Base-by-base conservation (phyloP, 2,113 vertebrate genomes). In the Sardina pilchardus region DNA sequence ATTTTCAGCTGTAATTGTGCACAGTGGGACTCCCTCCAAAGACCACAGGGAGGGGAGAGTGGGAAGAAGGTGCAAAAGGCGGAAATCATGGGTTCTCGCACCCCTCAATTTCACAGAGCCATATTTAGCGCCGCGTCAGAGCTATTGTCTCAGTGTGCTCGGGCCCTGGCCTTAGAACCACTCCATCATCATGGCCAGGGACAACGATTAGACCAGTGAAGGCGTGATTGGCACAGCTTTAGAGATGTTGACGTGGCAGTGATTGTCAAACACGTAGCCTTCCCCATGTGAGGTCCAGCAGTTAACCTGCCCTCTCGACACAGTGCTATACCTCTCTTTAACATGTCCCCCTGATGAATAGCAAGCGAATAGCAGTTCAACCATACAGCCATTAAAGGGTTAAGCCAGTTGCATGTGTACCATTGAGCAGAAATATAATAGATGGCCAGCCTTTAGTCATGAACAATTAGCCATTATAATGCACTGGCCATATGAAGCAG, bases 1-100 rank as follows among this genome's bases (percentile, higher is more conserved):
- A 82, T 89, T 91, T 88, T 86, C 63, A 87, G 87, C 84, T 85
- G 84, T 89, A 90, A 91, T 91, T 92, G 84, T 91, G 86, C 85
- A 86, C 59, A 12, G n/a, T 82, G 78, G 63, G 82, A 83, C 81
- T 53, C 63, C 81, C 84, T 85, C 71, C 89, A 89, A 59, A 88
- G 82, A 84, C 39, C 34, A 50, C 83, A 44, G 83, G 85, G 88
- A 86, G 82, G 82, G 86, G 67, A 26, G 47, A 81, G 85, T 86
- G n/a, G 50, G 83, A 63, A 81, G 24, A 84, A 26, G 84, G 16
- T 63, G 39, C 17, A 63, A 34, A 81, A 75, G 86, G 85, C 53
- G 82, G 88, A 90, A 85, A 89, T 82, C 86, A 71, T 17, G 81
- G 88, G 82, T 71, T 71, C 44, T 14, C 3, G 30, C 87, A 84